Evolutionary conservation across 2,113 vertebrate species (phyloP).

Genomic region (Salminus brasiliensis): DNA sequence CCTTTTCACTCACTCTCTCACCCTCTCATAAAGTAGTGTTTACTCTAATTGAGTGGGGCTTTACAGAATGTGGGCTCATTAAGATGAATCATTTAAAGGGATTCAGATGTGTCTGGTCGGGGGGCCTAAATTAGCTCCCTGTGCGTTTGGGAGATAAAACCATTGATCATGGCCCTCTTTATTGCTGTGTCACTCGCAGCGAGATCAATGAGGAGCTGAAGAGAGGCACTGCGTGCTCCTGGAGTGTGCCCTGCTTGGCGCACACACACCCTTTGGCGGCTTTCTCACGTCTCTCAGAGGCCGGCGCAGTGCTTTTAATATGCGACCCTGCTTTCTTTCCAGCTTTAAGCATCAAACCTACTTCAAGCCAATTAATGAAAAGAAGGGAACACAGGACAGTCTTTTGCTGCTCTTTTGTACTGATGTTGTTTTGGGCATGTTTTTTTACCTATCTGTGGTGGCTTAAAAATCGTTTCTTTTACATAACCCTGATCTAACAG

Average conservation of each 20-base stretch:
- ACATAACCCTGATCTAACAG: background rate
- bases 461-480: background rate
- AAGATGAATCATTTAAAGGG: constrained; percentile 44
- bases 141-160: constrained; percentile 46
- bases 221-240: constrained; percentile 6
- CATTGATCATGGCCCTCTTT: constrained; percentile 48
- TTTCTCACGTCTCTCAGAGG: constrained; percentile 22
- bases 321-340: background rate
- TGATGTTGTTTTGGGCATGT: background rate
- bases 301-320: constrained; percentile 33
- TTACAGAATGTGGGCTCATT: constrained; percentile 30
- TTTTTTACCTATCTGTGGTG: background rate
- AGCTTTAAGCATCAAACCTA: background rate
- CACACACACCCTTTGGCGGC: constrained; percentile 18
- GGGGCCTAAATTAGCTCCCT: constrained; percentile 47
- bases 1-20: background rate
- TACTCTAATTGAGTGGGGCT: constrained; percentile 45
- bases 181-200: constrained; percentile 44
- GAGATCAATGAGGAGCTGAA: constrained; percentile 26
- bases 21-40: constrained; percentile 25
- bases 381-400: background rate
- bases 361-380: background rate
- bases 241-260: constrained; percentile 18
- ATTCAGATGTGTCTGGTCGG: constrained; percentile 28
- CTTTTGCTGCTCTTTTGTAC: background rate